Evolutionary conservation across 2,888 invertebrate genomes (phyloP), one percentile per base, ranked within the genome.

Genomic region (Linyphia triangularis): DNA sequence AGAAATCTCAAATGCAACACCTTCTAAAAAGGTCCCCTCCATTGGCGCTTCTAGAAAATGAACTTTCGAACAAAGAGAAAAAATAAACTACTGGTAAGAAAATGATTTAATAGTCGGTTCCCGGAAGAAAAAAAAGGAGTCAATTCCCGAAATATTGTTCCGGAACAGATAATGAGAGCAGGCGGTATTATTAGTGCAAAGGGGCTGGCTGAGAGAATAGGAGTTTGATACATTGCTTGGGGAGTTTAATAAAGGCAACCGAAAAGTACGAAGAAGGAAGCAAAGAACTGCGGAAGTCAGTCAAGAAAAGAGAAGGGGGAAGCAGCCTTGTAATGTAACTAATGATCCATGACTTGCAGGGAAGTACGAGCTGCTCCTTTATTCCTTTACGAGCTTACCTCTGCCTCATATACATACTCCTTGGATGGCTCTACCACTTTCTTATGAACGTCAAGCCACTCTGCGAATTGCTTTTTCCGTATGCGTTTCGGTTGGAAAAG

Each of bases 341-440:
- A 88, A 88, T 88, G 86, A 88, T 88, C 81, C 86, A 81, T 88
- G 81, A 81, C 75, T 70, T 61, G 78, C 72, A 85, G 85, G 79
- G 51, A 40, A 77, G 61, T 77, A 40, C 67, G 65, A 40, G 85
- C 78, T 78, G 78, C 78, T 70, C 85, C 70, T 85, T 85, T 85
- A 85, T 85, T 85, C 70, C 85, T 85, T 70, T 78, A 78, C 85
- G 85, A 85, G 69, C 86, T 73, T 59, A 79, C 79, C 79, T 79
- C 79, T 73, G 67, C 73, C 86, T 88, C 81, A 81, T 88, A 73
- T 88, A 88, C 86, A 88, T 88, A 88, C 81, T 78, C 70, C 85
- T 70, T 70, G 85, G 85, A 85, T 85, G 69, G 85, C 73, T 67
- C 73, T 57, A 57, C 75, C 75, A 28, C 43, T 67, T 88, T 81